A percentile compares a stretch with the other conserved stretches of the same genome.
Evolutionary conservation across 2,113 vertebrate species (phyloP).

Genomic region (Larimichthys polyactis): DNA sequence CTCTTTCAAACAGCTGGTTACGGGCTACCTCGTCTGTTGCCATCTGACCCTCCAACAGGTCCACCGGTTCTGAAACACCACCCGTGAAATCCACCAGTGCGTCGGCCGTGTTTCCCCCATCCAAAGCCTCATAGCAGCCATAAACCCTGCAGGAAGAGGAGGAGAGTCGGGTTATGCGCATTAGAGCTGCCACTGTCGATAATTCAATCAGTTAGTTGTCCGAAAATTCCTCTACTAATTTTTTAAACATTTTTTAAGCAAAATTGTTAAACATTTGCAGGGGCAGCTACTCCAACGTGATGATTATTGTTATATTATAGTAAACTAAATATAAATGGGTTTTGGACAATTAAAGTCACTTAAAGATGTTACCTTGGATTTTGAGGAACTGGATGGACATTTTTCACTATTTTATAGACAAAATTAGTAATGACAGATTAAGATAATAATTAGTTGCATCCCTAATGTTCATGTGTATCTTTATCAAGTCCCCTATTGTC

Average conservation of each 20-base stretch:
- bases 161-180: rapidly evolving
- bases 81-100: conserved; percentile 97
- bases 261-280: background rate
- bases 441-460: background rate
- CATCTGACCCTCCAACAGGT: conserved; percentile 91
- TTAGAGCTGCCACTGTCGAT: too few species aligned
- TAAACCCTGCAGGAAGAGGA: conserved; percentile 84
- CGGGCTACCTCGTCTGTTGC: conserved; percentile 86
- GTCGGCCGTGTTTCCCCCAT: conserved; percentile 97
- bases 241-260: background rate
- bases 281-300: background rate
- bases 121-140: conserved; percentile 95
- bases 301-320: background rate
- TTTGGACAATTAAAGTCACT: background rate
- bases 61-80: conserved; percentile 93
- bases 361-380: background rate
- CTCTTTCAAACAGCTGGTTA: conserved; percentile 92
- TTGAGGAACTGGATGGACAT: background rate
- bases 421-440: too few species aligned
- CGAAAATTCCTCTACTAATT: too few species aligned
- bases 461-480: background rate
- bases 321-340: background rate
- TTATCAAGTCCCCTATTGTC: background rate
- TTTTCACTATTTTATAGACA: background rate
- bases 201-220: too few species aligned